Conservation (phyloP, 2,888 invertebrate genomes). For the Seladonia tumulorum region DNA sequence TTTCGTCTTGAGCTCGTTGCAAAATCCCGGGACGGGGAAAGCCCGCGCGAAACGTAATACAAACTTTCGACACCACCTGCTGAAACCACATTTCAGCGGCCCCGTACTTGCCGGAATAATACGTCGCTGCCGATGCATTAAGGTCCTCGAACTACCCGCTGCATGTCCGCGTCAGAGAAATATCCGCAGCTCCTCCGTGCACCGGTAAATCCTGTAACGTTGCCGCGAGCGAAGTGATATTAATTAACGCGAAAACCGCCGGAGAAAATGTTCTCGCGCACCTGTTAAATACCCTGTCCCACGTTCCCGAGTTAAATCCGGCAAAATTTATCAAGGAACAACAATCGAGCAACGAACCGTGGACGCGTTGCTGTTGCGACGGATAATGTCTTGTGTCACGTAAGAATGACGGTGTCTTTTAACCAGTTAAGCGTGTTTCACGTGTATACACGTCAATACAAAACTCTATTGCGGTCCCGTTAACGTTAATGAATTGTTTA, state of each 20-base stretch:
- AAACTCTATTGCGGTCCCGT: too few relatives aligned
- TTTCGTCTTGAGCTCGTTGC: slow-evolving; percentile 70
- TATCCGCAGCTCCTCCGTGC: slow-evolving; percentile 13
- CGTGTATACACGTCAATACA: too few relatives aligned
- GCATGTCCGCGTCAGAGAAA: slow-evolving; percentile 37
- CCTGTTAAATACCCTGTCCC: slow-evolving; percentile 48
- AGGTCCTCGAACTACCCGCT: slow-evolving; percentile 29
- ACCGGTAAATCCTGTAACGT: slow-evolving; percentile 56
- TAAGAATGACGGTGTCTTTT: not conserved
- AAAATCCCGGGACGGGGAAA: slow-evolving; percentile 38
- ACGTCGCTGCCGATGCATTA: slow-evolving; percentile 41
- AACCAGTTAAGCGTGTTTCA: too few relatives aligned
- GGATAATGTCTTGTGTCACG: not conserved
- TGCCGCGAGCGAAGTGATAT: slow-evolving; percentile 62
- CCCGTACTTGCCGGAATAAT: slow-evolving; percentile 34
- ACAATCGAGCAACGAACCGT: slow-evolving; percentile 27
- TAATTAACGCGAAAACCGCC: slow-evolving; percentile 63
- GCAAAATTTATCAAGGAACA: slow-evolving; percentile 56
- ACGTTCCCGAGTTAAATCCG: slow-evolving; percentile 28
- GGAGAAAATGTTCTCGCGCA: slow-evolving; percentile 51
- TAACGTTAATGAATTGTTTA: too few relatives aligned
- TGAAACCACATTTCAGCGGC: slow-evolving; percentile 29
- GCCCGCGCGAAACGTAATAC: slow-evolving; percentile 7
- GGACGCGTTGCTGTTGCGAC: not conserved
- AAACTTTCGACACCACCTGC: slow-evolving; percentile 53